A percentile compares a stretch with the other conserved stretches of the same genome.
Conservation (phyloP, 2,888 invertebrate species). For the Acronicta psi region DNA sequence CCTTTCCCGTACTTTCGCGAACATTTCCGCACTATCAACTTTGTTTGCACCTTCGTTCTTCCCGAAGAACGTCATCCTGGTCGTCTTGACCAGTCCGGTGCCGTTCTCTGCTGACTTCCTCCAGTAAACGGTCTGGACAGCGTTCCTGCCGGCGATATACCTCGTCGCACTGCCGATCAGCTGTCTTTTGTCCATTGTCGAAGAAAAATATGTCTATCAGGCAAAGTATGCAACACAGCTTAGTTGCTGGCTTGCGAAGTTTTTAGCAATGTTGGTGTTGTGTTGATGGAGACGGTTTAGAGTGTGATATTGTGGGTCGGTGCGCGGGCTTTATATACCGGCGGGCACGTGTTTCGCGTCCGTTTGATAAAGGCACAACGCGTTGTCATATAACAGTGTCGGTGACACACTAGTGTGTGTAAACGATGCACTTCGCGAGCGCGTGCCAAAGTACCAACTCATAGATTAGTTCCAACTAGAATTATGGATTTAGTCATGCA, state of each 20-base stretch:
- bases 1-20: constrained; percentile 80
- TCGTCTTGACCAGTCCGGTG: constrained; percentile 87
- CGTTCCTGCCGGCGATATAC: constrained; percentile 92
- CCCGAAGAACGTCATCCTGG: constrained; percentile 89
- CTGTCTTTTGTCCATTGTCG: constrained; percentile 83
- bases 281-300: constrained; percentile 21
- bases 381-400: constrained; percentile 58
- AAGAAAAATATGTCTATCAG: constrained; percentile 43
- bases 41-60: constrained; percentile 83
- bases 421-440: constrained; percentile 76
- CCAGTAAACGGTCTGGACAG: constrained; percentile 94
- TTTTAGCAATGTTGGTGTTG: constrained; percentile 20
- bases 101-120: constrained; percentile 86
- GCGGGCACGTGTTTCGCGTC: constrained; percentile 68
- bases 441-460: constrained; percentile 65
- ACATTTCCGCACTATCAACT: constrained; percentile 84
- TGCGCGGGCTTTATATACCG: constrained; percentile 64
- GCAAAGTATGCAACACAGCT: constrained; percentile 45
- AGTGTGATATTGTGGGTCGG: constrained; percentile 29
- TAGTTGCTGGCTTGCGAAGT: constrained; percentile 15
- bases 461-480: constrained; percentile 38
- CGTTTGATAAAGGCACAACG: constrained; percentile 69
- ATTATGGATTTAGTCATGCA: constrained; percentile 28
- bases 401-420: constrained; percentile 60
- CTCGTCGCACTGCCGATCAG: constrained; percentile 92